Base-by-base conservation (phyloP, 2,797 vertebrate species). In the Rhynchotus rufescens region DNA sequence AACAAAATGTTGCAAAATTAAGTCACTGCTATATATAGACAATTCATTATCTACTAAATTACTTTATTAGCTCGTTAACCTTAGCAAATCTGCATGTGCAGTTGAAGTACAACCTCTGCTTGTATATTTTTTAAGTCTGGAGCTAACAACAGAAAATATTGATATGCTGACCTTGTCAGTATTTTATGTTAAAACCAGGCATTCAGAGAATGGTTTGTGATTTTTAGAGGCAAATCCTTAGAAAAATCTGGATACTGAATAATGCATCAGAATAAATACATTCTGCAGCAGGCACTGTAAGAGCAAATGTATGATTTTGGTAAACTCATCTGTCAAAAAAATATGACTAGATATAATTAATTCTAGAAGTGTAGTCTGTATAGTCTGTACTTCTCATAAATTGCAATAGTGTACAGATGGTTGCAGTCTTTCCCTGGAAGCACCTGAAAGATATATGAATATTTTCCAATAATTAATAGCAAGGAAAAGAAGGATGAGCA, bases 21-120 rank as follows among this genome's bases (percentile, higher is more conserved):
- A 90, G 22, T 42, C 34, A 45, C 7, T 80, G 23, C 80, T 88
- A 56, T 73, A 91, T 86, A 71, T 34, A 72, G 16, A 80, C 4
- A 75, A 77, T 23, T 4, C 36, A 36, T 36, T 59, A 38, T 61
- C 19, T 69, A 10, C 8, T 86, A 34, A 80, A 78, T 88, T 69
- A 38, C 5, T 7, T 1, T 59, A 14, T 40, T 84, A n/a, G 84
- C 40, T 79, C 23, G 77, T 90, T 90, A 59, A 90, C 54, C n/a
- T 76, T 66, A 26, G 23, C 73, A 64, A 82, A 68, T 56, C n/a
- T 71, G 25, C 4, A 20, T 13, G 3, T 40, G 23, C 47, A 26
- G 12, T 76, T 76, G n/a, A 92, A 86, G 32, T 86, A 82, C 61
- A 80, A 56, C 28, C 64, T 56, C 78, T 90, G 72, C 23, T 89